Conservation (phyloP, 2,888 invertebrate species). For the Chloroclysta siterata region DNA sequence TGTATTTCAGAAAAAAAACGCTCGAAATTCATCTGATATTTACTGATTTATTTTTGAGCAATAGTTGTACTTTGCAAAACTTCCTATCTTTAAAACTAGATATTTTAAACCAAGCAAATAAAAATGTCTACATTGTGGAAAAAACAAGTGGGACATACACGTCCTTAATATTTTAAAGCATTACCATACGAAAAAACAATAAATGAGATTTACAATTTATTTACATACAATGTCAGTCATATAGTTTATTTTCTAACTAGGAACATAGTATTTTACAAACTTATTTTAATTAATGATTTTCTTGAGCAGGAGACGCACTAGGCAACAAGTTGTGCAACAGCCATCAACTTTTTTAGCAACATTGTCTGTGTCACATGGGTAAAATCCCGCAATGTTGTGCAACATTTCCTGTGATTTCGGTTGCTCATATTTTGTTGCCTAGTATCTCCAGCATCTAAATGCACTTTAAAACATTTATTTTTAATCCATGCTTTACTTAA, state of each 20-base stretch:
- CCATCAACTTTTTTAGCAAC: background rate
- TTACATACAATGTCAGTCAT: conserved; percentile 62
- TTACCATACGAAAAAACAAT: conserved; percentile 24
- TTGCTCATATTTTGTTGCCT: background rate
- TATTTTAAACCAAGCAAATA: background rate
- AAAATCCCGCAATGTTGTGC: too few species aligned
- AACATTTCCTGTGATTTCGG: too few species aligned
- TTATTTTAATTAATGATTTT: conserved; percentile 26
- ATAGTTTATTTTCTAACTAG: conserved; percentile 52
- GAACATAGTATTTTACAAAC: conserved; percentile 66
- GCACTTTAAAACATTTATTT: conserved; percentile 23
- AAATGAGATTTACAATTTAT: conserved; percentile 43
- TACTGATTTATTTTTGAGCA: conserved; percentile 9
- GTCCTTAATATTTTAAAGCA: conserved; percentile 6
- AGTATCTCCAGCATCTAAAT: conserved; percentile 6
- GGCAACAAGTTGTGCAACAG: background rate
- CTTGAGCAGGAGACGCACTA: background rate
- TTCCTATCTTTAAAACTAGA: background rate
- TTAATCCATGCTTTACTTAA: background rate
- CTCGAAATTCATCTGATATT: background rate
- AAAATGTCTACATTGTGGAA: background rate
- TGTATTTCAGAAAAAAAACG: background rate
- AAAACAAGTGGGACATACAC: background rate
- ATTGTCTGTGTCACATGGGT: background rate
- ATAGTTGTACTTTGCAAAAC: background rate